A percentile compares a stretch with the other conserved stretches of the same genome.
Conservation (phyloP, 2,888 invertebrate species). For the Dynastes hyllus region DNA sequence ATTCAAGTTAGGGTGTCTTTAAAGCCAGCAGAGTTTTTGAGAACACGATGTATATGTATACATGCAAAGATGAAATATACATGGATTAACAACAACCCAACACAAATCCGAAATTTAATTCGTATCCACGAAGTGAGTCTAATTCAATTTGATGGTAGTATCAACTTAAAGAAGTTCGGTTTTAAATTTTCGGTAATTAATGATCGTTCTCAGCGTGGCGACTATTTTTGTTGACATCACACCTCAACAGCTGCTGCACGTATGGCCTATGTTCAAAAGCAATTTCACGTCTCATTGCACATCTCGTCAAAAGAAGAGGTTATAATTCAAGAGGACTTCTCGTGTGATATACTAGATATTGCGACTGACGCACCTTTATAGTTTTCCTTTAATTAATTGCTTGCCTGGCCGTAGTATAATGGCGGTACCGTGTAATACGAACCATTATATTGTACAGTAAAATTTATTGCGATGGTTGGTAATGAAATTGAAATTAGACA, state of each 20-base stretch:
- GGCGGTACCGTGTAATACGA: constrained; percentile 15
- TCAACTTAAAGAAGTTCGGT: background rate
- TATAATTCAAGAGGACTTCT: constrained; percentile 31
- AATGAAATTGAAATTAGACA: constrained; percentile 33
- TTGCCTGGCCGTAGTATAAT: constrained; percentile 12
- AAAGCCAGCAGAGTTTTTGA: background rate
- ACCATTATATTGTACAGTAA: constrained; percentile 11
- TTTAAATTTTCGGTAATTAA: constrained; percentile 55
- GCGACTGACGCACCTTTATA: constrained; percentile 49
- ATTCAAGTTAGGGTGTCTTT: constrained; percentile 22
- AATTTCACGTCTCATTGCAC: constrained; percentile 66
- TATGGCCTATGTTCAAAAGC: constrained; percentile 68
- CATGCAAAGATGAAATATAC: background rate
- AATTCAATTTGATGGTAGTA: background rate
- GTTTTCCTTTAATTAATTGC: constrained; percentile 46
- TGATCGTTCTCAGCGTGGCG: constrained; percentile 54
- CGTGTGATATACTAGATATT: constrained; percentile 24
- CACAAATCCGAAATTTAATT: background rate
- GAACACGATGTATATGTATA: background rate
- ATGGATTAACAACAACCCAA: background rate
- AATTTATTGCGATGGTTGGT: constrained; percentile 24
- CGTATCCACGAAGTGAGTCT: background rate
- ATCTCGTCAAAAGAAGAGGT: constrained; percentile 54
- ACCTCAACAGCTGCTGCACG: constrained; percentile 64
- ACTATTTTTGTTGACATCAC: constrained; percentile 55